Evolutionary conservation across 2,797 vertebrate species (phyloP).

Genomic region (Pyrrhura leucotis): DNA sequence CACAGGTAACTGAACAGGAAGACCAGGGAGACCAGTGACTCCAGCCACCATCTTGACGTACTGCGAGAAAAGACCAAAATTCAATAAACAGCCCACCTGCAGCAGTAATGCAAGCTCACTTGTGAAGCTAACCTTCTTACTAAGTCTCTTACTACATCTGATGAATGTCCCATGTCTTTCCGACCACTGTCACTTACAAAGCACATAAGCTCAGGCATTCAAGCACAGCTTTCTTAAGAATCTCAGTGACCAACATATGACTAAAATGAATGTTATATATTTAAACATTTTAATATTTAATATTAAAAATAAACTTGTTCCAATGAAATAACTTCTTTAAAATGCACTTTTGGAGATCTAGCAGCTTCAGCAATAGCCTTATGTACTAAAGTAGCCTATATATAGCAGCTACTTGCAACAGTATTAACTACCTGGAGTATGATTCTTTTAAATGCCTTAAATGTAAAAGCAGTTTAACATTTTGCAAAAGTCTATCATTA

Average conservation of each 20-base stretch:
- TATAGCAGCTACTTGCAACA: background rate
- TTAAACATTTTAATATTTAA: background rate
- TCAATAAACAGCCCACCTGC: background rate
- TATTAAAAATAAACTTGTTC: background rate
- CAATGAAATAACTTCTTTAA: background rate
- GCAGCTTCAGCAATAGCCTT: background rate
- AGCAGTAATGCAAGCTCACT: background rate
- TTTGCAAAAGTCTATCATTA: background rate
- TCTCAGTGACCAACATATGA: background rate
- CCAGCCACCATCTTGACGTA: constrained; percentile 96
- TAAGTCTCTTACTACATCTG: background rate
- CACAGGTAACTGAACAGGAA: constrained; percentile 93
- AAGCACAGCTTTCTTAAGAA: background rate
- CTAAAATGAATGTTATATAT: background rate
- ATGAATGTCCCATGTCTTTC: background rate
- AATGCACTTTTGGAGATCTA: background rate
- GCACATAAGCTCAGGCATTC: background rate
- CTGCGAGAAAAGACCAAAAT: constrained; percentile 68
- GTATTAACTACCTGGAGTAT: background rate
- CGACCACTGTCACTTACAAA: background rate
- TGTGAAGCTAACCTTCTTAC: background rate
- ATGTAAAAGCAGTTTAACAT: background rate
- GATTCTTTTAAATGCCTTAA: background rate
- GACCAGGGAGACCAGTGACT: constrained; percentile 99
- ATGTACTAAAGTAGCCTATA: background rate